Conservation (phyloP, 2,113 vertebrate species). For the Melozone crissalis region DNA sequence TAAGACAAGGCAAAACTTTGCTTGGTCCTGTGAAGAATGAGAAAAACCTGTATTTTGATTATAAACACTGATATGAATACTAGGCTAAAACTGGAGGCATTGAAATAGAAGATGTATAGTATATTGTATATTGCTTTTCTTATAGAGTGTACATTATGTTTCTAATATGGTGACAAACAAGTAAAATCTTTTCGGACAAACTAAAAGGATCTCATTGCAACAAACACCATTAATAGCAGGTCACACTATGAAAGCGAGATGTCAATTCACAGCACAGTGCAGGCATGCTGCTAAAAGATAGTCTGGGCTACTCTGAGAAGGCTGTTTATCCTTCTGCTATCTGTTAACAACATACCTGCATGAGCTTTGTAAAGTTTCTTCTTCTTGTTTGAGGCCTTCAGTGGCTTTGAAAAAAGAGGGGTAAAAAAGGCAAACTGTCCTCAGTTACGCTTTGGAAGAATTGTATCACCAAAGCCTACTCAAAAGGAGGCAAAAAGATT, state of each 20-base stretch:
- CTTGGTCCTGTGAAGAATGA: conserved; percentile 35
- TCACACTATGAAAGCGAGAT: conserved; percentile 4
- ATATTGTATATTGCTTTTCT: conserved; percentile 71
- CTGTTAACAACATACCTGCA: background rate
- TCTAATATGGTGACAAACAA: conserved; percentile 47
- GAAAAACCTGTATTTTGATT: conserved; percentile 47
- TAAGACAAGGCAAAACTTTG: conserved; percentile 46
- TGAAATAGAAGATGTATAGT: conserved; percentile 42
- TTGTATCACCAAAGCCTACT: background rate
- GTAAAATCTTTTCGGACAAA: conserved; percentile 34
- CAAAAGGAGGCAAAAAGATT: background rate
- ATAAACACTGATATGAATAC: conserved; percentile 55
- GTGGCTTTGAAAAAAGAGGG: background rate
- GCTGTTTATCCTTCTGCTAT: background rate
- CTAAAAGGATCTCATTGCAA: conserved; percentile 24
- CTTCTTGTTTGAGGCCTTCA: conserved; percentile 36
- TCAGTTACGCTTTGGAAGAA: background rate
- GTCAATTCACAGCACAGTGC: background rate
- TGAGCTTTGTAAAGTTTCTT: conserved; percentile 31
- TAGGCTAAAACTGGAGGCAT: conserved; percentile 40
- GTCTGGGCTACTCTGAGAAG: background rate
- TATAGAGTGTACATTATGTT: conserved; percentile 38
- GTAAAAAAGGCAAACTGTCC: background rate
- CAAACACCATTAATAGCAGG: background rate
- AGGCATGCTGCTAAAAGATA: background rate